These are phyloP conservation scores for Lagenorhynchus albirostris DNA, from an alignment of 2,113 vertebrate species.

Conservation along the genomic window DNA sequence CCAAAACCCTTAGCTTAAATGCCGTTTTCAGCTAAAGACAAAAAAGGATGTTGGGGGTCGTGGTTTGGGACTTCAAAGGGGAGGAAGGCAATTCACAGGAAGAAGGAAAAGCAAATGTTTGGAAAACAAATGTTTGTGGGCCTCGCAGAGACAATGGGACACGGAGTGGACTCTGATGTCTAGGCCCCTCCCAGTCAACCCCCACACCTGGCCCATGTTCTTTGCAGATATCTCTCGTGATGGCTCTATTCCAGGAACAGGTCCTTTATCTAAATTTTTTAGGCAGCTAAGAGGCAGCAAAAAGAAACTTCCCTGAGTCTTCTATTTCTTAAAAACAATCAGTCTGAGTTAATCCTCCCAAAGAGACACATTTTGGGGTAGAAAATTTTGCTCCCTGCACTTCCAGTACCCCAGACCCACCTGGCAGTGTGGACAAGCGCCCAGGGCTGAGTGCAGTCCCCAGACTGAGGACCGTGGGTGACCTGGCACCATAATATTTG, in stretches of 20 bases:
- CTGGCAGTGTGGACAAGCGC: accelerated
- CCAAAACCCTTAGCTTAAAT: too few species aligned
- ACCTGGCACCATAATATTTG: accelerated
- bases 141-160: not conserved
- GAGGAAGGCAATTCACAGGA: not conserved
- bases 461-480: not conserved
- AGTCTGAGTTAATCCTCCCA: not conserved
- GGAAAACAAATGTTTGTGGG: not conserved
- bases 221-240: not conserved
- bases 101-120: not conserved
- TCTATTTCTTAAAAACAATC: not conserved
- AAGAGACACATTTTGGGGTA: not conserved
- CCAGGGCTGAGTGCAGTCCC: accelerated
- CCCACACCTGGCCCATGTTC: not conserved
- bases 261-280: not conserved
- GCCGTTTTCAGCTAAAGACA: not conserved
- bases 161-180: not conserved
- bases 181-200: accelerated
- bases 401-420: too few species aligned
- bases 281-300: not conserved
- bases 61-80: not conserved
- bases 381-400: not conserved
- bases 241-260: not conserved
- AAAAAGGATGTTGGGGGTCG: not conserved
- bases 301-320: not conserved